These are phyloP conservation scores for Numenius phaeopus DNA, from an alignment of 2,797 vertebrate species.

Conservation along the genomic window DNA sequence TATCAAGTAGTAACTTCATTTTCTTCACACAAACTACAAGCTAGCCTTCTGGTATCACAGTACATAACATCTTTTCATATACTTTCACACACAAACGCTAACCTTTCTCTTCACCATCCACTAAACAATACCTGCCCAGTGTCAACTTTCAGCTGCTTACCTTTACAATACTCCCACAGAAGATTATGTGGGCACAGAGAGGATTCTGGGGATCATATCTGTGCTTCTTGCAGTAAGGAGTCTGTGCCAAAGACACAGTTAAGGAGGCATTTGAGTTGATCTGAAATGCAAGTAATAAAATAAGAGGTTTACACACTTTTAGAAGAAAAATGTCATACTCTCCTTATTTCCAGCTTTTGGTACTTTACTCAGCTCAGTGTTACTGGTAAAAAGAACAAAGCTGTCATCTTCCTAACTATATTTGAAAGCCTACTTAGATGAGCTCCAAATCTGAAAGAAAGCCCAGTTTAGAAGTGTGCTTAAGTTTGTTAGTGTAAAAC, in stretches of 20 bases:
- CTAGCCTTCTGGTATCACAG: background rate
- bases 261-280: slow-evolving; percentile 87
- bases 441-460: background rate
- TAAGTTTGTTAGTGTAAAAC: background rate
- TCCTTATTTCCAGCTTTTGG: background rate
- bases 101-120: background rate
- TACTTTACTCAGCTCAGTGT: background rate
- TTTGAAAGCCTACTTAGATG: background rate
- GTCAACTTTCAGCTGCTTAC: slow-evolving; percentile 71
- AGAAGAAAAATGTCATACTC: background rate
- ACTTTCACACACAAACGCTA: background rate
- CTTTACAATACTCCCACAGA: slow-evolving; percentile 87
- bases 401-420: background rate
- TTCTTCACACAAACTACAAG: background rate
- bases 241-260: slow-evolving; percentile 94
- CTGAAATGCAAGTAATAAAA: slow-evolving; percentile 76
- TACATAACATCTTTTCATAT: background rate
- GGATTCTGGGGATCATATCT: slow-evolving; percentile 93
- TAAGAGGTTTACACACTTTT: background rate
- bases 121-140: background rate
- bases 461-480: background rate
- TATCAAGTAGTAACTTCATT: background rate
- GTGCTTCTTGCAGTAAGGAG: slow-evolving; percentile 86
- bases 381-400: background rate
- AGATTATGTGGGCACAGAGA: slow-evolving; percentile 91